Evolutionary conservation across 2,888 invertebrate species (phyloP), one percentile per base, ranked within the genome.

Genomic region (Brachypterus glaber): DNA sequence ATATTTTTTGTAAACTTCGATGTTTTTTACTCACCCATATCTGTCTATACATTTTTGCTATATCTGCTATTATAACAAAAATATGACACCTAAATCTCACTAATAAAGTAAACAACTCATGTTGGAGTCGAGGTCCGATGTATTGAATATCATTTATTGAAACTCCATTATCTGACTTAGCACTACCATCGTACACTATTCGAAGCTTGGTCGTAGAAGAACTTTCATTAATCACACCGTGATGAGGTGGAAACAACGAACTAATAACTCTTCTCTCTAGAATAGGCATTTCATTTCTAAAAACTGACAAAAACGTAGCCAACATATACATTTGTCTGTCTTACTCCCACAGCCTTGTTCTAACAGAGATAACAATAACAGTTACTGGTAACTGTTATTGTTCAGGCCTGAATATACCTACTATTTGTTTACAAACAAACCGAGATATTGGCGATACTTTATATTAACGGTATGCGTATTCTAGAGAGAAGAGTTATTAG

Each of bases 31-130:
- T 37, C 13, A 43, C 35, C 2, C 35, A 17, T 2, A 48, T 33
- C 31, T 43, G 43, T 8, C 47, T 30, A 35, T 41, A 51, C 48
- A 49, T 51, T 39, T 48, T 49, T n/a, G 30, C 21, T 7, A 52
- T 40, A 26, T 51, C 48, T 2, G 38, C 44, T 4, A 41, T 33
- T 13, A 47, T 21, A 2, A 40, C 43, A 29, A 37, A 29, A 11
- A 12, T 16, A 21, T 47, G 30, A 18, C 36, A 17, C 24, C 48
- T 29, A 35, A 45, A 49, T 17, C 45, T 30, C 4, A 50, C 15
- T 32, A 47, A 32, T 30, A 50, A 44, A 8, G 31, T 21, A 35
- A 43, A 34, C 9, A 21, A 9, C 7, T 21, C 7, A 7, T 21
- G 7, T 9, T 9, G 27, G 8, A 27, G 8, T 9, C 11, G 8